Evolutionary conservation across 1,140 invertebrate genomes (phyloP), one percentile per base, ranked within the genome.

Genomic region (Chironomus striatipennis): DNA sequence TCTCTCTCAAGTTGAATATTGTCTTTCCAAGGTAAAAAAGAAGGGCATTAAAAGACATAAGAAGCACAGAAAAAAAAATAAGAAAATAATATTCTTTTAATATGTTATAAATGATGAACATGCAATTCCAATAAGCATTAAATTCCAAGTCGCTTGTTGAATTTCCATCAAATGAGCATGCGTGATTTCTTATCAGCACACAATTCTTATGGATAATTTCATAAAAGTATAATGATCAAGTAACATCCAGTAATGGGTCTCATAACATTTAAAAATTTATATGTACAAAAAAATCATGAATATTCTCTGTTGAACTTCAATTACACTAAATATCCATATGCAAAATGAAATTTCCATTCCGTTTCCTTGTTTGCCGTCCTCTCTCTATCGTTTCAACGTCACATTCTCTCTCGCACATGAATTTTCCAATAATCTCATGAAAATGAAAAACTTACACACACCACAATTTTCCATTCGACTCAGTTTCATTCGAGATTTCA

Each of bases 401-500:
- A 8, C 43, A 47, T 47, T 47, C 43, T 57, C 47, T 57, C 47
- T 57, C 47, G 12, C n/a, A 57, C 12, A 57, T 57, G 47, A 57
- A n/a, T 57, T 57, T n/a, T 34, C 24, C 24, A 34, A 34, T 34
- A 5, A 34, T 34, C 24, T 34, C 24, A 34, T 5, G 24, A 5
- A 34, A 34, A 34, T 34, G 24, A 34, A 34, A 34, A 34, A 34
- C 24, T 34, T 34, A 34, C 24, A 34, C 24, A 34, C 47, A 57
- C n/a, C 47, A n/a, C 15, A 5, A 4, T 57, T n/a, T n/a, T 57
- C 47, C 12, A 5, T 57, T 12, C 12, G 47, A 57, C 12, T 57
- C 47, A 57, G 47, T 57, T 57, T 57, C 47, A 12, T 57, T 57
- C 47, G 47, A 57, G 47, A 57, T 57, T 57, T 57, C 47, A n/a